Percentiles rank a stretch among this genome's conserved stretches.
phyloP scores from a whole-genome alignment of 2,888 invertebrate species.

The Heterodera filipjevi region DNA sequence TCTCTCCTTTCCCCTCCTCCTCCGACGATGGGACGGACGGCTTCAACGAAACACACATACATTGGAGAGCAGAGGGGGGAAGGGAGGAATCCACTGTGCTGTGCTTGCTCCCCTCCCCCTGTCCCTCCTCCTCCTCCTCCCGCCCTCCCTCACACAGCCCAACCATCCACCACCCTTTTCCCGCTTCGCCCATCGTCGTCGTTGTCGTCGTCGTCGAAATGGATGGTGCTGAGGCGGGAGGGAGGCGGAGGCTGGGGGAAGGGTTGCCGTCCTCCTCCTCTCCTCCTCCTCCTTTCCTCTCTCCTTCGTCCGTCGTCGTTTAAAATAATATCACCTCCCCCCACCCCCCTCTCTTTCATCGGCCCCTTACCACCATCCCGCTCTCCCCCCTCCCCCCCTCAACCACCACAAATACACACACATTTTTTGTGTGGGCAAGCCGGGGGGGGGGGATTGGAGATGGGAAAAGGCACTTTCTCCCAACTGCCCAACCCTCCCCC shows the following conservation, averaged over 20 bases:
- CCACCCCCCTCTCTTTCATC: constrained; percentile 1
- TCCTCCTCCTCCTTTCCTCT: not conserved
- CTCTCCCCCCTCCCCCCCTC: not conserved
- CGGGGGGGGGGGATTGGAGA: constrained; percentile 8
- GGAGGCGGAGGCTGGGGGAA: not conserved
- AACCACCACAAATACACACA: constrained; percentile 10
- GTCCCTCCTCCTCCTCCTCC: not conserved
- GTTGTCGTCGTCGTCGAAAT: not conserved
- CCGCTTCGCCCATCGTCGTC: constrained; percentile 14
- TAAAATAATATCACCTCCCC: constrained; percentile 11
- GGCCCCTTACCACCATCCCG: constrained; percentile 10
- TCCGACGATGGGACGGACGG: not conserved
- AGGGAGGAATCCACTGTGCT: not conserved
- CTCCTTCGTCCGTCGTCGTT: constrained; percentile 12
- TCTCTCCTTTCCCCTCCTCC: not conserved
- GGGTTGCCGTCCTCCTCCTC: constrained; percentile 7
- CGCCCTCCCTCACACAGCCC: not conserved
- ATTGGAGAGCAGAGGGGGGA: not conserved
- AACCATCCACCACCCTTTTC: constrained; percentile 9
- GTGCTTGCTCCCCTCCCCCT: not conserved
- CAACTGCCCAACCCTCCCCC: not conserved
- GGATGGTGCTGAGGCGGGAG: not conserved
- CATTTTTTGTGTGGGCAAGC: constrained; percentile 13
- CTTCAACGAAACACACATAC: constrained; percentile 1
- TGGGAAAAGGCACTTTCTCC: constrained; percentile 20